These are phyloP conservation scores for Philopotamus ludificatus DNA, from an alignment of 1,140 invertebrate genomes.

Conservation along the genomic window DNA sequence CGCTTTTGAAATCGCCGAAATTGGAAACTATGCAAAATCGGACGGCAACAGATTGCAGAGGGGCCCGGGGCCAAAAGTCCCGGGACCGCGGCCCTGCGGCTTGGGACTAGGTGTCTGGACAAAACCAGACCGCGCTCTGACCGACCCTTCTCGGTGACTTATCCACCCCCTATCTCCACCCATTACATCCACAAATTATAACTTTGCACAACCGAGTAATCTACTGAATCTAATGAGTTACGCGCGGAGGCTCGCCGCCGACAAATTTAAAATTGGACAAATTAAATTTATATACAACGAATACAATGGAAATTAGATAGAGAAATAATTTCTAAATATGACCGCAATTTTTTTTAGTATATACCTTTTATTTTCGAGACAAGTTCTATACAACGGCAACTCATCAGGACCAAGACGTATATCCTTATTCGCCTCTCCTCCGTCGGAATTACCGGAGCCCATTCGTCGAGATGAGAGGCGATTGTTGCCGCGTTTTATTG, in stretches of 20 bases:
- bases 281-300: no score
- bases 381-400: not conserved
- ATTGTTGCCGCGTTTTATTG: constrained; percentile 1
- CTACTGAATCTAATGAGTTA: not conserved
- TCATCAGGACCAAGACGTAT: not conserved
- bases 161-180: not conserved
- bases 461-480: constrained; percentile 7
- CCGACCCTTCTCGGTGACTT: constrained; percentile 16
- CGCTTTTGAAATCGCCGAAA: no score
- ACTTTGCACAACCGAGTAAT: constrained; percentile 7
- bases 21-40: no score
- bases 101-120: not conserved
- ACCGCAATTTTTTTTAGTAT: no score
- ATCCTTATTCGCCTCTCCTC: not conserved
- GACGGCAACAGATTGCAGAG: no score
- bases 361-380: no score
- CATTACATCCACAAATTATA: constrained; percentile 1
- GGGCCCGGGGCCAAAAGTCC: no score
- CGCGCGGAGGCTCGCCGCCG: not conserved
- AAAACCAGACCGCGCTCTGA: constrained; percentile 13
- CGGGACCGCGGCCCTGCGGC: not conserved
- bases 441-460: not conserved
- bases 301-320: no score
- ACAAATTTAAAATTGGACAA: no score
- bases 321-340: no score